Evolutionary conservation across 1,140 invertebrate species (phyloP).

Genomic region (Phortica variegata): DNA sequence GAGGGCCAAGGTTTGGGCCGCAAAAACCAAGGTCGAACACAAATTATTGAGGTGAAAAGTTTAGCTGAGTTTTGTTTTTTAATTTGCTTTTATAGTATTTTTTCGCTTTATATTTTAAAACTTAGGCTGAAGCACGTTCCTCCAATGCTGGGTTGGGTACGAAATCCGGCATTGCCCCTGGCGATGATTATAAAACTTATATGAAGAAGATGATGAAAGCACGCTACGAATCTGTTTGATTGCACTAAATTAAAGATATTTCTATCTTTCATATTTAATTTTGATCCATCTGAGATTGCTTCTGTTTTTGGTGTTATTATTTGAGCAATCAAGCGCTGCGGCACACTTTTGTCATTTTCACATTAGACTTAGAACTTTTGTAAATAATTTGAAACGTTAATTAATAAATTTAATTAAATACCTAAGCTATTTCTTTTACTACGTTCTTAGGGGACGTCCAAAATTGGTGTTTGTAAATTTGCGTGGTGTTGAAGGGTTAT

Average conservation of each 20-base stretch:
- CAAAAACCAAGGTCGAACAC: constrained; percentile 88
- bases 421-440: too few relatives aligned
- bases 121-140: constrained; percentile 56
- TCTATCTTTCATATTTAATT: too few relatives aligned
- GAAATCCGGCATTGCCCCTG: constrained; percentile 67
- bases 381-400: too few relatives aligned
- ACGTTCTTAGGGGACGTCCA: too few relatives aligned
- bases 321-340: too few relatives aligned
- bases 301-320: too few relatives aligned
- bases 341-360: too few relatives aligned
- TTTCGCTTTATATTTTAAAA: constrained; percentile 2
- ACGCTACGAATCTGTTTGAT: constrained; percentile 67
- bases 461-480: too few relatives aligned
- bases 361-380: too few relatives aligned
- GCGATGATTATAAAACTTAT: constrained; percentile 84
- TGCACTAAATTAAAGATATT: background rate
- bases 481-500: too few relatives aligned
- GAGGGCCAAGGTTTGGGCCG: constrained; percentile 94
- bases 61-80: background rate
- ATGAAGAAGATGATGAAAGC: constrained; percentile 87
- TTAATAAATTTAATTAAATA: too few relatives aligned
- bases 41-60: constrained; percentile 76
- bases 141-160: constrained; percentile 73
- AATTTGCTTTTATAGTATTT: constrained; percentile 1
- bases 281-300: too few relatives aligned